phyloP scores from a whole-genome alignment of 2,113 vertebrate genomes.

The Phasianus colchicus region DNA sequence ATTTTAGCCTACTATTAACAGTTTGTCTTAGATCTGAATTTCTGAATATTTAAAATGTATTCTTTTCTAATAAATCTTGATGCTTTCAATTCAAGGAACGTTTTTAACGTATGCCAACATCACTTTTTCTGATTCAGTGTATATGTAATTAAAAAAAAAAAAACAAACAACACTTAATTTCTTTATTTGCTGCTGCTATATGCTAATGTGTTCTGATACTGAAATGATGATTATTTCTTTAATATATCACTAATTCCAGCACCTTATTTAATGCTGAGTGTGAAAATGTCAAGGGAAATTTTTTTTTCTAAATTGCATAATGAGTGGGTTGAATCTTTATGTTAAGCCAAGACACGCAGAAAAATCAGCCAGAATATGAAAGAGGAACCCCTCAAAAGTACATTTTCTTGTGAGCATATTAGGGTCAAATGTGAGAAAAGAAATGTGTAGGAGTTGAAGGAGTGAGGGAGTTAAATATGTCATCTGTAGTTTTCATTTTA shows the following conservation, averaged over 20 bases:
- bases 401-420: not conserved
- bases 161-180: not conserved
- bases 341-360: not conserved
- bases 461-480: not conserved
- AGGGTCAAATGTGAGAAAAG: not conserved
- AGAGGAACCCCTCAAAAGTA: not conserved
- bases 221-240: not conserved
- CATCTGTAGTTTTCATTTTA: not conserved
- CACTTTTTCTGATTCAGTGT: not conserved
- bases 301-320: not conserved
- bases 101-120: not conserved
- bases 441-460: not conserved
- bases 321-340: not conserved
- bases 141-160: not conserved
- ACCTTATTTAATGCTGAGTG: not conserved
- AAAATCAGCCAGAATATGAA: not conserved
- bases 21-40: not conserved
- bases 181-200: not conserved
- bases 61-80: not conserved
- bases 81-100: not conserved
- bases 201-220: not conserved
- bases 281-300: not conserved
- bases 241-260: not conserved
- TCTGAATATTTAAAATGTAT: not conserved
- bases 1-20: not conserved